Conservation (phyloP, 1,140 invertebrate species). For the Pachyrhynchus sulphureomaculatus region DNA sequence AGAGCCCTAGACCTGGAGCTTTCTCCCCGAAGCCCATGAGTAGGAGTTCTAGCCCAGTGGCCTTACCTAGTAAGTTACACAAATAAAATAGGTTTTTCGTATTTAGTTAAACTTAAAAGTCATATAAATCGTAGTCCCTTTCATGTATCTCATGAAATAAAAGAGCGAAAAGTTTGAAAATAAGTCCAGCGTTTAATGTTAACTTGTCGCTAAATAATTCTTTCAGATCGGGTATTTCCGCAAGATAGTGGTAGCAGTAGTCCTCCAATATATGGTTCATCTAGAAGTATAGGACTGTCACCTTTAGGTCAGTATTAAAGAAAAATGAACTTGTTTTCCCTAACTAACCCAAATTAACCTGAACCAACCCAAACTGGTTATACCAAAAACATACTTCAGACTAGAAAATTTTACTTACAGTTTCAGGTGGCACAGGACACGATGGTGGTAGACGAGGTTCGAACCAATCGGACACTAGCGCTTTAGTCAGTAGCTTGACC, state of each 20-base stretch:
- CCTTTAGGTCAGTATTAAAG: conserved; percentile 56
- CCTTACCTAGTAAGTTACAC: conserved; percentile 56
- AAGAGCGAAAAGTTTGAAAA: too few relatives aligned
- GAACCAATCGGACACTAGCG: conserved; percentile 67
- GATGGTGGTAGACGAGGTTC: conserved; percentile 58
- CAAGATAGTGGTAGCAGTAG: conserved; percentile 57
- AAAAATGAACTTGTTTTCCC: too few relatives aligned
- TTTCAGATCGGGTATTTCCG: conserved; percentile 28
- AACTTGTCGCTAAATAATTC: too few relatives aligned
- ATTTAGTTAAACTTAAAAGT: not conserved
- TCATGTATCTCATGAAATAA: too few relatives aligned
- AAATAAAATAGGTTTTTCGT: not conserved
- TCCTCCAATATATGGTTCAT: conserved; percentile 57
- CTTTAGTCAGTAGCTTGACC: conserved; percentile 54
- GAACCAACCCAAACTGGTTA: too few relatives aligned
- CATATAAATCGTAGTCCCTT: not conserved
- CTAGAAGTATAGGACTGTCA: conserved; percentile 60
- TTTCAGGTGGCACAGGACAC: conserved; percentile 49
- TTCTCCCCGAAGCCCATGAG: conserved; percentile 56
- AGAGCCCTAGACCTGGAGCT: conserved; percentile 55
- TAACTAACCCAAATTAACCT: too few relatives aligned
- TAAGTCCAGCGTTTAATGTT: too few relatives aligned
- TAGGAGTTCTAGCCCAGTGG: conserved; percentile 62
- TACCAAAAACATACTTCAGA: too few relatives aligned
- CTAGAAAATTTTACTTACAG: conserved; percentile 19